Percentiles rank a stretch among this genome's conserved stretches.
Evolutionary conservation across 2,797 vertebrate genomes (phyloP).

Genomic region (Siniperca undulata): DNA sequence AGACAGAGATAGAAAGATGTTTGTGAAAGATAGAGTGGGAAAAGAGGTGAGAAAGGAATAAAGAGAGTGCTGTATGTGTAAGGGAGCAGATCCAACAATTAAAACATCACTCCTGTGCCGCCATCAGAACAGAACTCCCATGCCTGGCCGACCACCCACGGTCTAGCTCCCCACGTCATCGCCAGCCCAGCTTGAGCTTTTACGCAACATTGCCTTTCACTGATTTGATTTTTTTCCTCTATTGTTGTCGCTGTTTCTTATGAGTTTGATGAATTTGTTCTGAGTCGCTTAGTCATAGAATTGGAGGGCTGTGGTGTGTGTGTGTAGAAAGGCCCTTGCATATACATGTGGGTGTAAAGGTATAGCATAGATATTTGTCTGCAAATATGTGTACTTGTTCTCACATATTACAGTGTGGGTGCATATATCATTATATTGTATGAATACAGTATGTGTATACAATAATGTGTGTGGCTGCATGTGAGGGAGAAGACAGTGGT

Average conservation of each 20-base stretch:
- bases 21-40: constrained; percentile 51
- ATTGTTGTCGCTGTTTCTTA: constrained; percentile 59
- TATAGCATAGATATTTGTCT: constrained; percentile 20
- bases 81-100: constrained; percentile 71
- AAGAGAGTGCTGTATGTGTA: constrained; percentile 22
- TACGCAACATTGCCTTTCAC: constrained; percentile 71
- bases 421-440: constrained; percentile 29
- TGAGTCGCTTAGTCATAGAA: constrained; percentile 61
- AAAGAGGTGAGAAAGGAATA: constrained; percentile 39
- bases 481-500: constrained; percentile 31
- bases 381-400: constrained; percentile 28
- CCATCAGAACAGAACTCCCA: constrained; percentile 54
- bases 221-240: constrained; percentile 72
- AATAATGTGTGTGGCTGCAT: constrained; percentile 19
- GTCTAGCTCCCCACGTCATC: constrained; percentile 53
- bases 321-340: not conserved
- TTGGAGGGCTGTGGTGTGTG: constrained; percentile 26
- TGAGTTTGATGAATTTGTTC: constrained; percentile 68
- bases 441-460: constrained; percentile 30
- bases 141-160: constrained; percentile 55
- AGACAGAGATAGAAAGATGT: constrained; percentile 48
- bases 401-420: constrained; percentile 4
- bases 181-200: constrained; percentile 56
- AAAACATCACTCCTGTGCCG: constrained; percentile 64
- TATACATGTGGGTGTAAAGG: constrained; percentile 21